Evolutionary conservation across 2,797 vertebrate genomes (phyloP), one percentile per base, ranked within the genome.

Genomic region (Cirrhinus mrigala): DNA sequence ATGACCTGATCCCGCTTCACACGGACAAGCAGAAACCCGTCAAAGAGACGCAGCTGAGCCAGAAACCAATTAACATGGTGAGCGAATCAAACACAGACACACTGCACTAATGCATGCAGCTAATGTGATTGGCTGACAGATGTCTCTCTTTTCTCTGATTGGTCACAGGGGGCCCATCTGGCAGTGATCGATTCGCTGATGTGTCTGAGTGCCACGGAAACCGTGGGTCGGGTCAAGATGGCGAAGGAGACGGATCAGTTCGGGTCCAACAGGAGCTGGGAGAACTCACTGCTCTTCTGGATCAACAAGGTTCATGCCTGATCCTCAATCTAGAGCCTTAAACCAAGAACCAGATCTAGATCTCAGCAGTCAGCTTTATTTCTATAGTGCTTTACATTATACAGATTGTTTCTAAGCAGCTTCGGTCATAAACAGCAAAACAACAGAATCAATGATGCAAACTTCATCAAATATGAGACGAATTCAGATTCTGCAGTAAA

Each of bases 111-210:
- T 58, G 15, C 24, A 6, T 10, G 3, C 29, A 0, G 15, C 33
- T 37, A 6, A 37, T 24, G 24, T 37, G 24, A 82, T 64, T 79
- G 54, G 54, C 22, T 85, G 22, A 64, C 44, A 24, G 12, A 4
- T 40, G 1, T 37, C 27, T n/a, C 10, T 37, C 60, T 82, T 16
- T 33, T 27, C 48, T 84, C 44, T 88, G 74, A 84, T 74, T 88
- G 86, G 64, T 74, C 76, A 29, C 92, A 98, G 97, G 95, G 92
- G 46, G 95, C 96, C 24, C 97, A 98, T 90, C 91, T 98, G 0
- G 95, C 96, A 5, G 89, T 98, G 89, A 97, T 97, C 0, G 97
- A 98, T 33, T 93, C 96, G 0, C 92, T 98, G 89, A 98, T 98
- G 96, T 93, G 94, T 0, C 92, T 96, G 86, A 96, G 94, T 33